Conservation (phyloP, 1,140 invertebrate genomes). For the Drosophila teissieri region DNA sequence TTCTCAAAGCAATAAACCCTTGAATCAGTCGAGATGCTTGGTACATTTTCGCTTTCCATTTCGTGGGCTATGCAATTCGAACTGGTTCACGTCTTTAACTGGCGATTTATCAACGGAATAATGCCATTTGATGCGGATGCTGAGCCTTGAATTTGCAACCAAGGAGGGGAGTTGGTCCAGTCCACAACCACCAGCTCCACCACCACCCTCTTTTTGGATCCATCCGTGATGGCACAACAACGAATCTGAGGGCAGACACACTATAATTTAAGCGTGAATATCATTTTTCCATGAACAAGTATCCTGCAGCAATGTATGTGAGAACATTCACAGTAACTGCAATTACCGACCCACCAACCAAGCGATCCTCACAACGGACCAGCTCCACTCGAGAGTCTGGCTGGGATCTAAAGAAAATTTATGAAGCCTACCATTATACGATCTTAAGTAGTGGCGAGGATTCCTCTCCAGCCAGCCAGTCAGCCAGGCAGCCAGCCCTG, state of each 20-base stretch:
- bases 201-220: constrained; percentile 4
- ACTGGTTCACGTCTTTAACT: constrained; percentile 55
- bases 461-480: constrained; percentile 7
- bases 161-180: background rate
- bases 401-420: constrained; percentile 78
- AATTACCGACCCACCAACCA: constrained; percentile 62
- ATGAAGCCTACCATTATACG: constrained; percentile 80
- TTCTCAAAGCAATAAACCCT: background rate
- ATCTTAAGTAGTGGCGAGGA: constrained; percentile 67
- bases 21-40: background rate
- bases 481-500: background rate
- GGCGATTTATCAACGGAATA: constrained; percentile 54
- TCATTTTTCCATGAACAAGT: constrained; percentile 83
- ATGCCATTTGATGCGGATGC: constrained; percentile 51
- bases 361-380: constrained; percentile 32
- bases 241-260: constrained; percentile 63
- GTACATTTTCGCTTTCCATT: constrained; percentile 37
- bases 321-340: constrained; percentile 83
- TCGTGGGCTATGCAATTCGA: constrained; percentile 20
- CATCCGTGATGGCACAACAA: constrained; percentile 30
- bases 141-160: constrained; percentile 45
- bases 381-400: constrained; percentile 28
- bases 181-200: too few species aligned
- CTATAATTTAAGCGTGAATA: constrained; percentile 83
- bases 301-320: constrained; percentile 80